phyloP scores from a whole-genome alignment of 2,797 vertebrate genomes.

The Danio kyathit region DNA sequence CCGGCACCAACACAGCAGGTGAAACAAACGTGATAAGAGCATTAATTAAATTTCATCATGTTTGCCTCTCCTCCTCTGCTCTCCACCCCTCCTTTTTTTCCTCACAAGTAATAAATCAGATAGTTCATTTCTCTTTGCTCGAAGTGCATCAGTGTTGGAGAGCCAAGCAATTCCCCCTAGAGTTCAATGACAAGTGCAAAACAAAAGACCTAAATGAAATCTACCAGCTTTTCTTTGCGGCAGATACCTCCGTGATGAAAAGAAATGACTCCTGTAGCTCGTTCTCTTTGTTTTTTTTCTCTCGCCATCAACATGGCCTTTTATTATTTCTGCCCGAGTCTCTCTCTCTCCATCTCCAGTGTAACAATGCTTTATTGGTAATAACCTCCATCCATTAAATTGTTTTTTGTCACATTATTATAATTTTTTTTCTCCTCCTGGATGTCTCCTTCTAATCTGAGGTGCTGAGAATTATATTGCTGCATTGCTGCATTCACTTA shows the following conservation, averaged over 20 bases:
- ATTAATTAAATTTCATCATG: constrained; percentile 62
- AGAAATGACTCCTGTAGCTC: constrained; percentile 55
- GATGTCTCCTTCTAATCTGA: constrained; percentile 57
- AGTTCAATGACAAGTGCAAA: constrained; percentile 66
- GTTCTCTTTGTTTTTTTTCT: background rate
- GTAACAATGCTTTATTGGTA: constrained; percentile 64
- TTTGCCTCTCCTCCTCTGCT: constrained; percentile 24
- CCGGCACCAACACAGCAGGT: constrained; percentile 51
- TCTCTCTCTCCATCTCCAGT: constrained; percentile 30
- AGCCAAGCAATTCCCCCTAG: constrained; percentile 58
- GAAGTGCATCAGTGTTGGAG: constrained; percentile 41
- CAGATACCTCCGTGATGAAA: constrained; percentile 58
- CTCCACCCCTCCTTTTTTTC: constrained; percentile 9
- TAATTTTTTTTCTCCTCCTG: constrained; percentile 11
- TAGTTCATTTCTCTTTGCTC: constrained; percentile 39
- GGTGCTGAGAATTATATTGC: constrained; percentile 53
- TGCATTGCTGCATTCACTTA: constrained; percentile 4
- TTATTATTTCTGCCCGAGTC: constrained; percentile 60
- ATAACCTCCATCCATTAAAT: constrained; percentile 63
- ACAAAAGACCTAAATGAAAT: constrained; percentile 69
- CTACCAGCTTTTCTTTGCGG: constrained; percentile 61
- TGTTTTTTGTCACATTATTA: constrained; percentile 54
- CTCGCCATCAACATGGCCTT: constrained; percentile 47
- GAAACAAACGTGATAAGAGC: constrained; percentile 62
- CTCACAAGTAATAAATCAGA: constrained; percentile 56